Percentiles rank a stretch among this genome's conserved stretches.
These are phyloP conservation scores for Lepidurus arcticus DNA, from an alignment of 1,140 invertebrate species.

Conservation along the genomic window DNA sequence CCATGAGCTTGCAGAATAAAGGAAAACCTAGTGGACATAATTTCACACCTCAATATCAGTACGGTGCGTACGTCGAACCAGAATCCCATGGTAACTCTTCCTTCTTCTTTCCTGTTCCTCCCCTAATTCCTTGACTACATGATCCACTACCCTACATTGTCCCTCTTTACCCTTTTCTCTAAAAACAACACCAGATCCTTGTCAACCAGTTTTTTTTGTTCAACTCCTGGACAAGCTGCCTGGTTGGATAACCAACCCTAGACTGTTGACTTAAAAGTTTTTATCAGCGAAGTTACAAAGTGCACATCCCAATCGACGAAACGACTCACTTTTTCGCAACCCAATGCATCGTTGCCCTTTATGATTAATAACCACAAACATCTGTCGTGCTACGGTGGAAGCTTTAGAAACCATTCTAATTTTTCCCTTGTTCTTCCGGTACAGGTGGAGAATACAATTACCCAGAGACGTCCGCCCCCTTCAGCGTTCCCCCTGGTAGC, in stretches of 20 bases:
- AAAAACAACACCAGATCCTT: too few species aligned
- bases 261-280: neutral
- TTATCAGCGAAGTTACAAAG: neutral
- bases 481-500: constrained; percentile 6
- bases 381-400: neutral
- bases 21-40: constrained; percentile 1
- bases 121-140: neutral
- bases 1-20: constrained; percentile 21
- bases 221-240: too few species aligned
- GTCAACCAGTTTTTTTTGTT: too few species aligned
- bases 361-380: neutral
- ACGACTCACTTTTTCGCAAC: neutral
- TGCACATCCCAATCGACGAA: neutral
- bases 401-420: neutral
- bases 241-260: neutral
- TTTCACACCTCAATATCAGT: constrained; percentile 12
- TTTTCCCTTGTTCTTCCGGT: neutral
- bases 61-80: neutral
- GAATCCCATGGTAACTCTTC: neutral
- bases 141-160: neutral
- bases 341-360: neutral
- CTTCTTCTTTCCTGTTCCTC: neutral
- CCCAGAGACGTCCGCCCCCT: neutral
- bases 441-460: constrained; percentile 10
- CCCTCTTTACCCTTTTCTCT: neutral